A percentile compares a stretch with the other conserved stretches of the same genome.
Evolutionary conservation across 2,888 invertebrate species (phyloP).

Genomic region (Perithous albicinctus): DNA sequence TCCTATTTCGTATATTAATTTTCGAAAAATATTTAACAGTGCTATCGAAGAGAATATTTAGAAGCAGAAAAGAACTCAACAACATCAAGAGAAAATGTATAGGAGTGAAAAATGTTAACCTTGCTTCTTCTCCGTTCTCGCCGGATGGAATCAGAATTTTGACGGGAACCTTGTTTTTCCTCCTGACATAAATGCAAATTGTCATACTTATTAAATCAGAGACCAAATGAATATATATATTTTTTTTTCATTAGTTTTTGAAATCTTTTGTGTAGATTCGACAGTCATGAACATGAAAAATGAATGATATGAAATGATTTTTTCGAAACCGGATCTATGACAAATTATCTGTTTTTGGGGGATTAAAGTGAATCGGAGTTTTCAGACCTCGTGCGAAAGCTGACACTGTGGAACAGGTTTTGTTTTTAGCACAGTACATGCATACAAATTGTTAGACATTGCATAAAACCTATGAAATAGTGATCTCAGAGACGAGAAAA

Average conservation of each 20-base stretch:
- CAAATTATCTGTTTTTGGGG: neutral
- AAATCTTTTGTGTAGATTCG: constrained; percentile 10
- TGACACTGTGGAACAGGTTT: neutral
- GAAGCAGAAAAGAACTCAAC: constrained; percentile 60
- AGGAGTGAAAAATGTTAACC: constrained; percentile 79
- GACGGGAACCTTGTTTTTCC: constrained; percentile 84
- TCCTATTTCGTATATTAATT: constrained; percentile 2
- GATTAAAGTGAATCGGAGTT: neutral
- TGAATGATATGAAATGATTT: neutral
- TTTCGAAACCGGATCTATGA: neutral
- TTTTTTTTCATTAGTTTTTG: neutral
- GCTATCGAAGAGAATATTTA: constrained; percentile 14
- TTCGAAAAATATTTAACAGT: neutral
- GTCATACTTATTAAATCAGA: constrained; percentile 47
- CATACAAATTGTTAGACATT: constrained; percentile 44
- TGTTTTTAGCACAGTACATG: constrained; percentile 33
- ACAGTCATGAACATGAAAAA: neutral
- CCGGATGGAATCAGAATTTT: constrained; percentile 83
- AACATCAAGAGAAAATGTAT: constrained; percentile 74
- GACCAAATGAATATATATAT: constrained; percentile 30
- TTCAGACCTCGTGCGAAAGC: constrained; percentile 13
- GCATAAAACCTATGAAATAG: neutral
- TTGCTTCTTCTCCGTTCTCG: constrained; percentile 81
- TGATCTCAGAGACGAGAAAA: neutral
- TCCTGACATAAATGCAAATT: constrained; percentile 81